Conservation (phyloP, 2,888 invertebrate genomes). For the Caenorhabditis parvicauda region DNA sequence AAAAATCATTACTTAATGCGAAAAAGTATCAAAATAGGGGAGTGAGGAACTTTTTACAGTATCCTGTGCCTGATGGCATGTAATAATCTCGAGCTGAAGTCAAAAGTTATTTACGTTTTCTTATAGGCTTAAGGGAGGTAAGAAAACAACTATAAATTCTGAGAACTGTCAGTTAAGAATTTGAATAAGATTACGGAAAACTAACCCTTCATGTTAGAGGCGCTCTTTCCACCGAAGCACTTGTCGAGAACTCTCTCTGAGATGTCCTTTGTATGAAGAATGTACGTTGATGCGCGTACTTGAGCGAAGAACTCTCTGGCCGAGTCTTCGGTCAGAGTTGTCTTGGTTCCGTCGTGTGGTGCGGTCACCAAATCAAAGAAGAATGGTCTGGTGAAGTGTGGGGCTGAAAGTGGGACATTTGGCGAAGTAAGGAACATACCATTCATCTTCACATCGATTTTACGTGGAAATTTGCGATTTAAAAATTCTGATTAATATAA, state of each 20-base stretch:
- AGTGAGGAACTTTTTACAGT: too few relatives aligned
- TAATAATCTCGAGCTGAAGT: too few relatives aligned
- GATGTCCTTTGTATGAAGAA: constrained; percentile 15
- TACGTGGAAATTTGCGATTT: too few relatives aligned
- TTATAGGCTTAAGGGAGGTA: too few relatives aligned
- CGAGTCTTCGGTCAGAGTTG: constrained; percentile 1
- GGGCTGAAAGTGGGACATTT: neutral
- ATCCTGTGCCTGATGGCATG: too few relatives aligned
- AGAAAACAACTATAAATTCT: neutral
- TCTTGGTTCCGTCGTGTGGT: constrained; percentile 17
- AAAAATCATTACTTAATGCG: too few relatives aligned
- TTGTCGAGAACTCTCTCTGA: constrained; percentile 8
- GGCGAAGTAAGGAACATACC: too few relatives aligned
- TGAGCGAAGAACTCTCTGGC: constrained; percentile 16
- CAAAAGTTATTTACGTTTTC: too few relatives aligned
- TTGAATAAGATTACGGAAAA: neutral
- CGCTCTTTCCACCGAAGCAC: constrained; percentile 11
- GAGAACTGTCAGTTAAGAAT: neutral
- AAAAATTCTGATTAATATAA: too few relatives aligned
- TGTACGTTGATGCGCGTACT: constrained; percentile 11
- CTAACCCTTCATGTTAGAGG: constrained; percentile 11
- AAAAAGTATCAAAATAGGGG: too few relatives aligned
- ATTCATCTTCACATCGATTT: too few relatives aligned
- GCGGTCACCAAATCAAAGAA: constrained; percentile 21
- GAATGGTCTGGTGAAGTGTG: constrained; percentile 15